These are phyloP conservation scores for Hylaeus anthracinus DNA, from an alignment of 1,140 invertebrate species.

Conservation along the genomic window DNA sequence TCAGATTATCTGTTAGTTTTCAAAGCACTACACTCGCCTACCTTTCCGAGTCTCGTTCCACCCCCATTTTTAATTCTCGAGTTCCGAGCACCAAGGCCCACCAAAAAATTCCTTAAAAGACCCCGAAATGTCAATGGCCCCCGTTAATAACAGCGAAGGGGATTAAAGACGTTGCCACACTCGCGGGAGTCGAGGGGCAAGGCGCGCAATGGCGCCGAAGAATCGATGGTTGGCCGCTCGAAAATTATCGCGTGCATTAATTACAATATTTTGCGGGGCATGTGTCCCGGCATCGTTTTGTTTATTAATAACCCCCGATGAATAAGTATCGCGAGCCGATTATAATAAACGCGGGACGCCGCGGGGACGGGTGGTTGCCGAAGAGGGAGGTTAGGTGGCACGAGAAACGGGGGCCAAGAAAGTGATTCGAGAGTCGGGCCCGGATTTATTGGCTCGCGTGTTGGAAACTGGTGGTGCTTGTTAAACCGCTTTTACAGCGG, in stretches of 20 bases:
- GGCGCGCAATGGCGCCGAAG: not conserved
- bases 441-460: slow-evolving; percentile 72
- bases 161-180: too few species aligned
- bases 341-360: slow-evolving; percentile 18
- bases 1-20: too few species aligned
- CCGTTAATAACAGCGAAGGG: too few species aligned
- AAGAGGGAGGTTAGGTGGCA: not conserved
- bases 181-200: not conserved
- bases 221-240: slow-evolving; percentile 11
- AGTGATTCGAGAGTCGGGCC: slow-evolving; percentile 39
- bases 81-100: too few species aligned
- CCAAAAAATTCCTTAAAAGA: too few species aligned
- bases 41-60: too few species aligned
- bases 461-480: slow-evolving; percentile 58
- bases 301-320: slow-evolving; percentile 49
- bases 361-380: too few species aligned
- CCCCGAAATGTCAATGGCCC: too few species aligned
- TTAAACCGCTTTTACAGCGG: slow-evolving; percentile 66
- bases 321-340: slow-evolving; percentile 33
- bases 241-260: slow-evolving; percentile 39
- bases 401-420: slow-evolving; percentile 1
- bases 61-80: too few species aligned
- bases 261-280: slow-evolving; percentile 38
- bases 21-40: too few species aligned
- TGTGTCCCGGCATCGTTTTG: slow-evolving; percentile 12